A percentile compares a stretch with the other conserved stretches of the same genome.
These are phyloP conservation scores for Atethmia centrago DNA, from an alignment of 2,888 invertebrate genomes.

Conservation along the genomic window DNA sequence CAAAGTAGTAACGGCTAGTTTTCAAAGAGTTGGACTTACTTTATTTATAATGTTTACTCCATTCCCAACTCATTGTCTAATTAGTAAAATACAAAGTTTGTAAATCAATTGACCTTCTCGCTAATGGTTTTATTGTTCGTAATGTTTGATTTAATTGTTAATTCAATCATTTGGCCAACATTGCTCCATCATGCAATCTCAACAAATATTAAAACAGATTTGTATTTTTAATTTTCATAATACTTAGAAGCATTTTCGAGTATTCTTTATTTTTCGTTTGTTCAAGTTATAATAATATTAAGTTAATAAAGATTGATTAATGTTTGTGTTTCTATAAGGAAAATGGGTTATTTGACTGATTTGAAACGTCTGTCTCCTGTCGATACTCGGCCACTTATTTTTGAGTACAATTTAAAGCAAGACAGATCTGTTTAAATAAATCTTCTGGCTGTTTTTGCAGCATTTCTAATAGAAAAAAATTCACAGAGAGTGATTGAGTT, in stretches of 20 bases:
- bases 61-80: constrained; percentile 5
- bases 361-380: constrained; percentile 5
- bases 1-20: too few relatives aligned
- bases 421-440: neutral
- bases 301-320: constrained; percentile 34
- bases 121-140: constrained; percentile 57
- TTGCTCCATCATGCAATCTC: constrained; percentile 40
- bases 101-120: constrained; percentile 58
- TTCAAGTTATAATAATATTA: constrained; percentile 43
- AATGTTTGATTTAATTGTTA: constrained; percentile 50
- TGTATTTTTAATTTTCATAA: constrained; percentile 45
- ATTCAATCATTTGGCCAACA: constrained; percentile 30
- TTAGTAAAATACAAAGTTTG: constrained; percentile 53
- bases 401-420: neutral
- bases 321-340: constrained; percentile 25
- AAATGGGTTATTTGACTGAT: neutral
- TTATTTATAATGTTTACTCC: too few relatives aligned
- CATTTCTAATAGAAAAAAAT: neutral
- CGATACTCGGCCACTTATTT: neutral
- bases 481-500: neutral
- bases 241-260: constrained; percentile 57
- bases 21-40: too few relatives aligned
- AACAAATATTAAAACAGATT: constrained; percentile 47
- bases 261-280: constrained; percentile 42
- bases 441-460: neutral